These are phyloP conservation scores for Arctia plantaginis DNA, from an alignment of 2,888 invertebrate species.

Conservation along the genomic window DNA sequence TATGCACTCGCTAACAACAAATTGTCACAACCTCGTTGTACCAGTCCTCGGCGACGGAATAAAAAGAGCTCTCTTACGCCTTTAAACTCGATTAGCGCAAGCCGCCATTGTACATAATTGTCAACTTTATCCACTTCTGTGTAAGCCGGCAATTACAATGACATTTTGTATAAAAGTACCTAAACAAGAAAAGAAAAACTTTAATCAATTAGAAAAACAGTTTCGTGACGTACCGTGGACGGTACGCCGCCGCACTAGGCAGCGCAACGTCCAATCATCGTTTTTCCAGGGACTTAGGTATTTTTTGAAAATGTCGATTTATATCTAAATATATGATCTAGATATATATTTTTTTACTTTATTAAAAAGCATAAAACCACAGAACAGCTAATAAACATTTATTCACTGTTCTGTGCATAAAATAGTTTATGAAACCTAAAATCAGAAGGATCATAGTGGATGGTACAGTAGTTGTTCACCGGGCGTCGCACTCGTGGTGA, in stretches of 20 bases:
- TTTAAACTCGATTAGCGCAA: constrained; percentile 14
- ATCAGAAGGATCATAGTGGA: neutral
- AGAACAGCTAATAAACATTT: no score
- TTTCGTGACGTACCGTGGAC: neutral
- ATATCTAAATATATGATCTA: neutral
- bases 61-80: constrained; percentile 12
- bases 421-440: neutral
- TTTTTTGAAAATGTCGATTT: neutral
- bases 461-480: neutral
- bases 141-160: constrained; percentile 12
- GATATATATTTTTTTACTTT: neutral
- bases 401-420: no score
- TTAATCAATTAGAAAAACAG: neutral
- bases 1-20: constrained; percentile 16
- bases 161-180: constrained; percentile 4
- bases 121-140: neutral
- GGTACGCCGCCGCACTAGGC: neutral
- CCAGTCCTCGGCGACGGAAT: constrained; percentile 12
- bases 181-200: constrained; percentile 5
- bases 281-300: neutral
- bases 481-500: constrained; percentile 3
- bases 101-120: constrained; percentile 8
- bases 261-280: neutral
- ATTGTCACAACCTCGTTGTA: constrained; percentile 8
- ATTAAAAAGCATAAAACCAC: no score